Conservation (phyloP, 1,140 invertebrate species). For the Caenorhabditis elegans region WBcel235 BX284606.5:15443001-15443500, state of each 20-base stretch:
- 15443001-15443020: slow-evolving; percentile 84
- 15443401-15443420: slow-evolving; percentile 78
- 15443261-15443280: background rate
- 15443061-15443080: slow-evolving; percentile 75
- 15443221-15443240: slow-evolving; percentile 68
- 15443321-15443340: slow-evolving; percentile 91
- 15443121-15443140: slow-evolving; percentile 77
- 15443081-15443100: slow-evolving; percentile 77
- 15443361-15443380: slow-evolving; percentile 91
- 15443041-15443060: slow-evolving; percentile 8
- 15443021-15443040: slow-evolving; percentile 78
- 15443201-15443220: background rate
- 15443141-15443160: slow-evolving; percentile 89
- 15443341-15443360: slow-evolving; percentile 89
- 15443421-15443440: slow-evolving; percentile 75
- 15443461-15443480: slow-evolving; percentile 23
- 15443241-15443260: slow-evolving; percentile 71
- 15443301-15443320: slow-evolving; percentile 80
- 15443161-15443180: slow-evolving; percentile 94
- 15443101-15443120: slow-evolving; percentile 83
- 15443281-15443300: slow-evolving; percentile 48
- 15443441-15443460: slow-evolving; percentile 57
- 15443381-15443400: slow-evolving; percentile 77
- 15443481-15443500: slow-evolving; percentile 8
- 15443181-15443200: slow-evolving; percentile 74